Evolutionary conservation across 2,888 invertebrate species (phyloP).

Genomic region (Yponomeuta plumbellus): DNA sequence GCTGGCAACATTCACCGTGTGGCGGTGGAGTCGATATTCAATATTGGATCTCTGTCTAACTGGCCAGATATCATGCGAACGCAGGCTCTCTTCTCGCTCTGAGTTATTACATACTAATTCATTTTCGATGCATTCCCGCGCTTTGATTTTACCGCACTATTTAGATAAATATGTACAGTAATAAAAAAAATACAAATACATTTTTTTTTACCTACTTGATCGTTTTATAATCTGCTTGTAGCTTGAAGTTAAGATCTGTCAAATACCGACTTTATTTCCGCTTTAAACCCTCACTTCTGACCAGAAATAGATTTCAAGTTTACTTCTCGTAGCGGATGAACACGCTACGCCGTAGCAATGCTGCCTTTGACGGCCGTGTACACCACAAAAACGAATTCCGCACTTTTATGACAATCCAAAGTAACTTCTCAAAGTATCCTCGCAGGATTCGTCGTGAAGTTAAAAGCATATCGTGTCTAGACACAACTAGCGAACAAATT

Average conservation of each 20-base stretch:
- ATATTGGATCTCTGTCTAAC: conserved; percentile 77
- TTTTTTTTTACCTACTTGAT: too few species aligned
- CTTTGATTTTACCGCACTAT: conserved; percentile 65
- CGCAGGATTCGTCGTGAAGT: conserved; percentile 64
- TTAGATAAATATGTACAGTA: background rate
- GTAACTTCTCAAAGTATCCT: conserved; percentile 53
- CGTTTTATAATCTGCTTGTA: too few species aligned
- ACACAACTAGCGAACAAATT: conserved; percentile 73
- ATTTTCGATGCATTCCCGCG: conserved; percentile 75
- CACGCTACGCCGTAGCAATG: conserved; percentile 12
- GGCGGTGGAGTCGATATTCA: conserved; percentile 52
- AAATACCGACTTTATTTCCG: too few species aligned
- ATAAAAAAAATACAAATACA: too few species aligned
- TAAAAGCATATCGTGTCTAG: conserved; percentile 72
- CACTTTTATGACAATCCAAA: background rate
- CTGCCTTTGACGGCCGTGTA: background rate
- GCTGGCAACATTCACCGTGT: conserved; percentile 45
- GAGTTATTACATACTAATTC: conserved; percentile 65
- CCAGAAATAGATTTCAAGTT: background rate
- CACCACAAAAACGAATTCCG: too few species aligned
- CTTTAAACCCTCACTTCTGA: background rate
- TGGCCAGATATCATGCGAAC: conserved; percentile 68
- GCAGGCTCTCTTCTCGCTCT: conserved; percentile 49
- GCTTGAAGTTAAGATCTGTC: too few species aligned
- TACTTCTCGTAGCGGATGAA: conserved; percentile 4